Evolutionary conservation across 2,888 invertebrate species (phyloP).

Genomic region (Bombyx huttoni): DNA sequence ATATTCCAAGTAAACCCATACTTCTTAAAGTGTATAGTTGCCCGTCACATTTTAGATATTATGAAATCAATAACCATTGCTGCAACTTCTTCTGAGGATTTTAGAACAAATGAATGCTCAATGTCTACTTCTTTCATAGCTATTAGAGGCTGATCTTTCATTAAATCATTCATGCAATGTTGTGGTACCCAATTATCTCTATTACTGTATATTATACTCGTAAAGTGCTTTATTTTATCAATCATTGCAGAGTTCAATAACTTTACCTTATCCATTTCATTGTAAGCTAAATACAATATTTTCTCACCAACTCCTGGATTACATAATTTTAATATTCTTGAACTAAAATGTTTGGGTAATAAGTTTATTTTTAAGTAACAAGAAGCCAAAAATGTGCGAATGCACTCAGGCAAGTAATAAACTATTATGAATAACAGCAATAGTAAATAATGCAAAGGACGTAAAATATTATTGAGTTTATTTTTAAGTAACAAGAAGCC

Average conservation of each 20-base stretch:
- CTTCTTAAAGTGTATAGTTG: too few relatives aligned
- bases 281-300: conserved; percentile 79
- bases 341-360: conserved; percentile 60
- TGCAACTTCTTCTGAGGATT: conserved; percentile 73
- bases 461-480: too few relatives aligned
- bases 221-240: conserved; percentile 71
- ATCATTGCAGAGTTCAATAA: conserved; percentile 77
- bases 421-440: conserved; percentile 52
- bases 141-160: conserved; percentile 33
- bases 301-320: conserved; percentile 74
- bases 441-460: conserved; percentile 32
- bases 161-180: conserved; percentile 77
- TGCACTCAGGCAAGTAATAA: conserved; percentile 61
- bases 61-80: conserved; percentile 40
- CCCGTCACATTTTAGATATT: conserved; percentile 13
- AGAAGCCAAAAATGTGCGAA: conserved; percentile 64
- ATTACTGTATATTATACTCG: conserved; percentile 81
- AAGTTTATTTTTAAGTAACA: conserved; percentile 68
- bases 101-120: conserved; percentile 87
- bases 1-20: too few relatives aligned
- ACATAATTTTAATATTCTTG: conserved; percentile 69
- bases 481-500: conserved; percentile 69
- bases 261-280: conserved; percentile 85
- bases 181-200: conserved; percentile 89
- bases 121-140: conserved; percentile 34